Conservation (phyloP, 2,797 vertebrate genomes). For the Heliangelus exortis region DNA sequence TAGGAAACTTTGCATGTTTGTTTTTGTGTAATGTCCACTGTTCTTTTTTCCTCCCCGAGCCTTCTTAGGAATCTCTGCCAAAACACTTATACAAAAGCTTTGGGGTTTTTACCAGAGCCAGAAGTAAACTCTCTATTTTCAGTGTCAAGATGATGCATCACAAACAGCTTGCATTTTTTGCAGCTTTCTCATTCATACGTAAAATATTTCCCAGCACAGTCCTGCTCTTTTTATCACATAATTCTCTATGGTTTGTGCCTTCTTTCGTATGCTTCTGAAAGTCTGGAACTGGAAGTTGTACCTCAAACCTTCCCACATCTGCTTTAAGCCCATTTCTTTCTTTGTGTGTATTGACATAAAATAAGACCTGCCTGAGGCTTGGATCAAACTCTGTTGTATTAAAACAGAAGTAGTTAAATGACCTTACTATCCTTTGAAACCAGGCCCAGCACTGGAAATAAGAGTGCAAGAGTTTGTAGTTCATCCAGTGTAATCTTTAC, state of each 20-base stretch:
- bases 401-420: neutral
- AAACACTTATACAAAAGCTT: conserved; percentile 1
- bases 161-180: neutral
- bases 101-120: neutral
- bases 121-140: neutral
- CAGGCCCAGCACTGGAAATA: neutral
- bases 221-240: neutral
- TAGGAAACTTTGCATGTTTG: conserved; percentile 52
- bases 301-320: neutral
- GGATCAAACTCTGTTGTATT: neutral
- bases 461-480: neutral
- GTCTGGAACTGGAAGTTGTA: neutral
- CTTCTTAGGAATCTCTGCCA: neutral
- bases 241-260: neutral
- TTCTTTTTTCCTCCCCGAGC: neutral
- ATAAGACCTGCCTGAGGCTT: neutral
- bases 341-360: neutral
- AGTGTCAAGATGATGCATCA: neutral
- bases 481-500: neutral
- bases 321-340: neutral
- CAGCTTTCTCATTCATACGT: neutral
- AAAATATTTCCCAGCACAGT: neutral
- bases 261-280: neutral
- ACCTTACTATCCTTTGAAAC: neutral
- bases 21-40: neutral